These are phyloP conservation scores for Neotoxoptera formosana DNA, from an alignment of 1,140 invertebrate genomes.

Conservation along the genomic window DNA sequence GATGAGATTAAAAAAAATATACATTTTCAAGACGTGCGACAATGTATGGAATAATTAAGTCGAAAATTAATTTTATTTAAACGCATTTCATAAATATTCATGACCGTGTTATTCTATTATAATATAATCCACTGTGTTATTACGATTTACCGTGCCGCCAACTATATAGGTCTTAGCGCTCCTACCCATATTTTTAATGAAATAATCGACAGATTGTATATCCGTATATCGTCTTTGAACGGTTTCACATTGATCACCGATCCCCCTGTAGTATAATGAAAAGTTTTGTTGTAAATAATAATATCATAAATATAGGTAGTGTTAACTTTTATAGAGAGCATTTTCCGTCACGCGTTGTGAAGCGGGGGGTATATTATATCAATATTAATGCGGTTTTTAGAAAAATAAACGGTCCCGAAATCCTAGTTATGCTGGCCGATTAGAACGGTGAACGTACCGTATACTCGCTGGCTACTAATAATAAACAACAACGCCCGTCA, in stretches of 20 bases:
- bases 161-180: not conserved
- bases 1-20: not conserved
- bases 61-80: conserved; percentile 2
- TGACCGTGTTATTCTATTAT: not conserved
- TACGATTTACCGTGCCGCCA: not conserved
- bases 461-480: no score
- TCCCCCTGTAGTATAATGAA: not conserved
- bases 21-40: not conserved
- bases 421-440: no score
- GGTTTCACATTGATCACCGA: not conserved
- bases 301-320: not conserved
- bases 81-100: conserved; percentile 25
- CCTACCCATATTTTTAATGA: not conserved
- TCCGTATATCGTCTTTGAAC: not conserved
- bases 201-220: not conserved
- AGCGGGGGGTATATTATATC: no score
- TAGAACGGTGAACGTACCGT: no score
- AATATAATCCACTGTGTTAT: not conserved
- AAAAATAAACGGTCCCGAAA: no score
- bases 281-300: not conserved
- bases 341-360: not conserved
- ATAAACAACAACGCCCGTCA: no score
- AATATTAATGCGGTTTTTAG: no score
- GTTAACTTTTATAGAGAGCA: not conserved
- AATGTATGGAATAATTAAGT: conserved; percentile 10